phyloP scores from a whole-genome alignment of 2,797 vertebrate genomes.

The Premnoplex brunnescens region DNA sequence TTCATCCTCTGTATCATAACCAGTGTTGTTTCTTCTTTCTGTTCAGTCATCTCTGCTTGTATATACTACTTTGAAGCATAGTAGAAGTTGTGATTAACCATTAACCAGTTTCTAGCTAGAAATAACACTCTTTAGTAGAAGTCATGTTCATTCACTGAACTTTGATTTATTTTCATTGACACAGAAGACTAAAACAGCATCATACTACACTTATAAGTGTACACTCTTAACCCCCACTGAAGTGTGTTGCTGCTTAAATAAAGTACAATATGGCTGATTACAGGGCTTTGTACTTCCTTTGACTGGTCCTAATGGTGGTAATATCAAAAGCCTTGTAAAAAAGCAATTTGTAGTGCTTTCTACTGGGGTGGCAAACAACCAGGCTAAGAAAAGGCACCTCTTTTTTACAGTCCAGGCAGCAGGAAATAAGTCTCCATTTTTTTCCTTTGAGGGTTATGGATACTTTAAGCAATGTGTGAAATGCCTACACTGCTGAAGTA shows the following conservation, averaged over 20 bases:
- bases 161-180: background rate
- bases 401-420: background rate
- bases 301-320: background rate
- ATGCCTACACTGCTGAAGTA: background rate
- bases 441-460: background rate
- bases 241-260: background rate
- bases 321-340: background rate
- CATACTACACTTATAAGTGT: background rate
- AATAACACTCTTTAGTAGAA: background rate
- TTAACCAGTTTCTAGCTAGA: background rate
- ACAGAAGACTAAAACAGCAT: background rate
- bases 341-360: background rate
- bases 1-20: background rate
- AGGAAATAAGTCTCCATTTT: background rate
- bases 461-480: background rate
- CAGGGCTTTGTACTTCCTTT: background rate
- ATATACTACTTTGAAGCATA: background rate
- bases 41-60: background rate
- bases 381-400: background rate
- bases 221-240: background rate
- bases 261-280: background rate
- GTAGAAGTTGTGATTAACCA: background rate
- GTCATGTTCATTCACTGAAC: rapidly evolving
- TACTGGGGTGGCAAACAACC: background rate
- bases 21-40: background rate